Evolutionary conservation across 2,113 vertebrate species (phyloP), one percentile per base, ranked within the genome.

Genomic region (Eretmodus cyanostictus): DNA sequence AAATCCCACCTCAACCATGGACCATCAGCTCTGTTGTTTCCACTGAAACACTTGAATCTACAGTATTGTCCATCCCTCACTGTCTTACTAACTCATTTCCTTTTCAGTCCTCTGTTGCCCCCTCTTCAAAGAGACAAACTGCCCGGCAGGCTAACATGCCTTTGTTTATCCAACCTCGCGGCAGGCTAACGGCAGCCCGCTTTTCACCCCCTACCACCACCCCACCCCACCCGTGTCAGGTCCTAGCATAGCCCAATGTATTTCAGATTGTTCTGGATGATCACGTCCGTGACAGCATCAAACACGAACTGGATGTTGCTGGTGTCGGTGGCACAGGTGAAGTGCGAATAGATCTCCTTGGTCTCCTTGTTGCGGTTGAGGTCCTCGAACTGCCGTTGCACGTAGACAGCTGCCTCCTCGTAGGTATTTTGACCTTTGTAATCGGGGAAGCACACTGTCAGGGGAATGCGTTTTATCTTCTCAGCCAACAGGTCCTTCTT

Each of bases 221-320:
- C 16, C 42, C 68, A 13, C 45, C 61, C 54, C 87, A 81, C 85
- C 89, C 54, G 36, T 40, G 78, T 93, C 91, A 86, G 82, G 94
- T 93, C 95, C 97, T 98, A 99, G 97, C 99, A 99, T 93, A 99
- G 97, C 90, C 99, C 99, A 76, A 99, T 99, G 94, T 99, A 99
- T 96, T 99, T 99, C 91, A 99, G 98, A 97, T 99, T 99, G 97
- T 99, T 99, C 97, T 99, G 99, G 95, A 99, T 99, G 92, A 99
- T 99, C 97, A 99, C 99, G 91, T 99, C 99, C 96, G 98, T 99
- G 94, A 99, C 99, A 19, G 99, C 98, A 73, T 99, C 99, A 90
- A 99, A 99, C 92, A 99, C 99, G 95, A 99, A 99, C 88, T 99
- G 99, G 96, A 99, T 99, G 97, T 99, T 99, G 97, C 98, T 99